These are phyloP conservation scores for Drosophila anomelani DNA, from an alignment of 2,888 invertebrate species.

Conservation along the genomic window DNA sequence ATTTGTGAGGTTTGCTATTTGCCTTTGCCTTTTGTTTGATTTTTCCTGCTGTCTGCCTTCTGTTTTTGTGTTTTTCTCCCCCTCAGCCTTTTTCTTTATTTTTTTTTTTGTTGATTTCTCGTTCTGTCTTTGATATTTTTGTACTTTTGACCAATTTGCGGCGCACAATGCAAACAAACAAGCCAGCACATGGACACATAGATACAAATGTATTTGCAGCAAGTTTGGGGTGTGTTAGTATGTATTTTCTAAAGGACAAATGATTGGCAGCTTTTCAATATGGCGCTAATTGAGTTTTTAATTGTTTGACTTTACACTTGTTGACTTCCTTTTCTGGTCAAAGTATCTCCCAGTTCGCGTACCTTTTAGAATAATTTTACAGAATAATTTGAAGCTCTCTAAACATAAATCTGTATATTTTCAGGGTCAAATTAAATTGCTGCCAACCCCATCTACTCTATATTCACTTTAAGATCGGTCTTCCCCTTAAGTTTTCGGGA, in stretches of 20 bases:
- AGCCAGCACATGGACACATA: slow-evolving; percentile 36
- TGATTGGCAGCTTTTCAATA: slow-evolving; percentile 79
- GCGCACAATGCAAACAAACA: slow-evolving; percentile 75
- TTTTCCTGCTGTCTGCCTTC: slow-evolving; percentile 40
- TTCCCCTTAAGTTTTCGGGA: not conserved
- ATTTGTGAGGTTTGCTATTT: slow-evolving; percentile 76
- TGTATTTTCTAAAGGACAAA: slow-evolving; percentile 43
- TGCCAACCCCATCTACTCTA: not conserved
- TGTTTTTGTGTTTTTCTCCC: slow-evolving; percentile 46
- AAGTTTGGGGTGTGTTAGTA: not conserved
- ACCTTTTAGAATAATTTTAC: not conserved
- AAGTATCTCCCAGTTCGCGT: not conserved
- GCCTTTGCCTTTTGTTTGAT: slow-evolving; percentile 71
- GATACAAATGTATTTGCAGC: slow-evolving; percentile 28
- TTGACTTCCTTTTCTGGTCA: slow-evolving; percentile 51
- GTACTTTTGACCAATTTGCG: slow-evolving; percentile 78
- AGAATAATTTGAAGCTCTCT: not conserved
- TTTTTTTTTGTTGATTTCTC: slow-evolving; percentile 27
- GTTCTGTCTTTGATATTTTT: slow-evolving; percentile 72
- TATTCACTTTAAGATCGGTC: not conserved
- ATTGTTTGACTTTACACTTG: slow-evolving; percentile 76
- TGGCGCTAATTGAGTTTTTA: slow-evolving; percentile 81
- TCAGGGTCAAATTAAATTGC: slow-evolving; percentile 1
- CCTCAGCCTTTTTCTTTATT: slow-evolving; percentile 1
- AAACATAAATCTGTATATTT: not conserved